Evolutionary conservation across 2,888 invertebrate species (phyloP).

Genomic region (Epistrophella euchroma): DNA sequence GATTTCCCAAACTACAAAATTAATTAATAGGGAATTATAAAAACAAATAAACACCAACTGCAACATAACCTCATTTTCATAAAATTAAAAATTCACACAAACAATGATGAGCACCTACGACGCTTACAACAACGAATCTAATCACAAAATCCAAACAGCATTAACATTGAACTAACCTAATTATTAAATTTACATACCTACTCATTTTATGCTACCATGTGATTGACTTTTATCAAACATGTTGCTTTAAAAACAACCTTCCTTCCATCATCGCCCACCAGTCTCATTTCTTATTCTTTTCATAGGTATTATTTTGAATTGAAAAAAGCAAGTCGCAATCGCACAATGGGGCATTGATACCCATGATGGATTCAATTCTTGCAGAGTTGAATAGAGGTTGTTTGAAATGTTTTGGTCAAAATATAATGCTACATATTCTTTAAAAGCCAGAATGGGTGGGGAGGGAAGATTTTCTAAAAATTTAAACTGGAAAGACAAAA

Average conservation of each 20-base stretch:
- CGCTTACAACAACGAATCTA: neutral
- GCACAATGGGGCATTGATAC: too few species aligned
- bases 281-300: neutral
- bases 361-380: too few species aligned
- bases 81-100: neutral
- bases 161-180: conserved; percentile 20
- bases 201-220: neutral
- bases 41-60: conserved; percentile 16
- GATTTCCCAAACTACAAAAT: neutral
- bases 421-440: too few species aligned
- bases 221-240: conserved; percentile 4
- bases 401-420: too few species aligned
- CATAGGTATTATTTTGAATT: neutral
- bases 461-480: too few species aligned
- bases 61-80: conserved; percentile 1
- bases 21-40: conserved; percentile 1
- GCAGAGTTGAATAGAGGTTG: too few species aligned
- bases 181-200: neutral
- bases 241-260: neutral
- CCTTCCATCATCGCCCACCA: neutral
- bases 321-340: neutral
- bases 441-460: too few species aligned
- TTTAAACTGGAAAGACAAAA: too few species aligned
- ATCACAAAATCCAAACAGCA: neutral
- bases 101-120: neutral